phyloP scores from a whole-genome alignment of 1,140 invertebrate genomes.

The Aphelenchoides avenae region DNA sequence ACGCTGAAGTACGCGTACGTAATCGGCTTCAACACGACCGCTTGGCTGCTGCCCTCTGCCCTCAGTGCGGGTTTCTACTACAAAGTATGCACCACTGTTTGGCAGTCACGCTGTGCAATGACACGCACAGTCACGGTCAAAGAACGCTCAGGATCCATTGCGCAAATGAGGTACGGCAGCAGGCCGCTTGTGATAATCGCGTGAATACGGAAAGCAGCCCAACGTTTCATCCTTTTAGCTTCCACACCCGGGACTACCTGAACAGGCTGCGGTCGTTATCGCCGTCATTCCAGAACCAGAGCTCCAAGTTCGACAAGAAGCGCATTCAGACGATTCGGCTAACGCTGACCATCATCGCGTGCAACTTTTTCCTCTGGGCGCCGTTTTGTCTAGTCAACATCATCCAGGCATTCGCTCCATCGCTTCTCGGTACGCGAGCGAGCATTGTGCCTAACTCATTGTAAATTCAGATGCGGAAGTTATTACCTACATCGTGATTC shows the following conservation, averaged over 20 bases:
- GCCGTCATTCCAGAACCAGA: constrained; percentile 39
- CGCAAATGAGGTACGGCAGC: constrained; percentile 17
- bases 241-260: constrained; percentile 46
- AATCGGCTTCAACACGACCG: constrained; percentile 44
- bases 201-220: background rate
- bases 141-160: background rate
- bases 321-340: constrained; percentile 72
- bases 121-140: background rate
- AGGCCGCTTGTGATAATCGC: background rate
- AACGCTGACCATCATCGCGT: constrained; percentile 71
- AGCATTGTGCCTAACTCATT: background rate
- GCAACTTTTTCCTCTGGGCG: constrained; percentile 69
- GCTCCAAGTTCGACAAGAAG: constrained; percentile 52
- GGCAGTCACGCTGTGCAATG: constrained; percentile 22
- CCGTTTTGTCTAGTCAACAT: constrained; percentile 69
- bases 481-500: constrained; percentile 67
- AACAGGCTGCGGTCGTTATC: constrained; percentile 43
- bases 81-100: constrained; percentile 42
- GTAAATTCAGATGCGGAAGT: constrained; percentile 65
- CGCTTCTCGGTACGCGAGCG: background rate
- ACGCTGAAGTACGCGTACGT: constrained; percentile 36
- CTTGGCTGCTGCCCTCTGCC: constrained; percentile 53
- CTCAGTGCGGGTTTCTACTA: constrained; percentile 47
- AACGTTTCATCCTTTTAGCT: constrained; percentile 13
- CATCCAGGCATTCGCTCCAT: constrained; percentile 46